Percentiles rank a stretch among this genome's conserved stretches.
Evolutionary conservation across 2,888 invertebrate genomes (phyloP).

Genomic region (Trichogramma evanescens): DNA sequence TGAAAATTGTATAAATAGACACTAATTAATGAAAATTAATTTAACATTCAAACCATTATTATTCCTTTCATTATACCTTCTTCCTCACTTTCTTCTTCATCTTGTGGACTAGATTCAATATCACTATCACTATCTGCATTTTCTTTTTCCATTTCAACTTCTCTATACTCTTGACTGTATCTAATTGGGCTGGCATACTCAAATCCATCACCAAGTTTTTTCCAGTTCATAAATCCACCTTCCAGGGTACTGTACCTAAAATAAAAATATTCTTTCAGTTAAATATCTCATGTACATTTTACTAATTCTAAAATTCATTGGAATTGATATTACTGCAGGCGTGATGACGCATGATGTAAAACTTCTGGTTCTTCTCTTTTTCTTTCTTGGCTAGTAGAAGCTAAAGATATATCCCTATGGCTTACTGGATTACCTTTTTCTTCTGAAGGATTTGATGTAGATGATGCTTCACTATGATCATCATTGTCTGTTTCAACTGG

Average conservation of each 20-base stretch:
- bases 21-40: background rate
- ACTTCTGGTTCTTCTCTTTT: conserved; percentile 35
- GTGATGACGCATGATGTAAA: conserved; percentile 41
- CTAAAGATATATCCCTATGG: conserved; percentile 47
- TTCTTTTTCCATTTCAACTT: conserved; percentile 49
- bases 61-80: conserved; percentile 31
- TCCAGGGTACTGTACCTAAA: conserved; percentile 39
- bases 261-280: background rate
- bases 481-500: conserved; percentile 39
- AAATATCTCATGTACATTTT: background rate
- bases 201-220: conserved; percentile 45
- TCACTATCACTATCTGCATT: conserved; percentile 34
- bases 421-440: conserved; percentile 52
- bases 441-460: conserved; percentile 31
- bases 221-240: conserved; percentile 45
- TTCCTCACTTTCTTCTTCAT: conserved; percentile 40
- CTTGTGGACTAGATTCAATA: conserved; percentile 32
- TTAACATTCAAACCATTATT: background rate
- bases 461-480: conserved; percentile 33
- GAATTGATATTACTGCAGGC: conserved; percentile 37
- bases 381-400: conserved; percentile 21
- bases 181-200: conserved; percentile 55
- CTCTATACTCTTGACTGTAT: conserved; percentile 59
- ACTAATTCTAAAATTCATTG: conserved; percentile 9
- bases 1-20: conserved; percentile 1